Evolutionary conservation across 2,113 vertebrate species (phyloP), one percentile per base, ranked within the genome.

Genomic region (Thalassarche chlororhynchos): DNA sequence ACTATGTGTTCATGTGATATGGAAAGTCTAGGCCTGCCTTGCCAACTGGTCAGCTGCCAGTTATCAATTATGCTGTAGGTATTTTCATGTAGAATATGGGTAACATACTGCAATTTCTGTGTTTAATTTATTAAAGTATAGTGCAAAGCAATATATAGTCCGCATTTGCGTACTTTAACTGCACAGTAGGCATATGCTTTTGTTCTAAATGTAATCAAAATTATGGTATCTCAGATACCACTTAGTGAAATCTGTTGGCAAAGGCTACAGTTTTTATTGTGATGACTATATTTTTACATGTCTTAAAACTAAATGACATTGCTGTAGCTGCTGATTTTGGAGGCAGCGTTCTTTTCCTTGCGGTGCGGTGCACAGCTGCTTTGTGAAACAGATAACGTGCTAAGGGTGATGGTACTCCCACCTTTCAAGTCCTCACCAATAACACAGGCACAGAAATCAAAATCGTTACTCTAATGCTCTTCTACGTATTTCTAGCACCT

Each of bases 121-220:
- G 68, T 88, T 96, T 95, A 94, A 89, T 94, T 87, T 96, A 95
- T 97, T 96, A 92, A 94, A 96, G 90, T 96, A 93, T 65, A 77
- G 70, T 19, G 42, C 77, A 90, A 87, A 76, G 71, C 89, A 91
- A 75, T 86, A 96, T 91, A 93, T 42, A 95, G 91, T 83, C 93
- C 90, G 89, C 84, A 58, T 85, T 93, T 93, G 91, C 36, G 31
- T 87, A 49, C 91, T 93, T 84, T 31, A 91, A 42, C 84, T 96
- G 91, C 81, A 87, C 81, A 91, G 93, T 44, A 96, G 95, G 91
- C 96, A 97, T 96, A 97, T 96, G 97, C 95, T 95, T 96, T 96
- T 97, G 87, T 95, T 97, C 87, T 89, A 85, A 95, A 89, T 83
- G 94, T 96, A 95, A 94, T 95, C 94, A 97, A 94, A 97, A 95